Evolutionary conservation across 1,140 invertebrate genomes (phyloP), one percentile per base, ranked within the genome.

Genomic region (Melipona quadrifasciata): DNA sequence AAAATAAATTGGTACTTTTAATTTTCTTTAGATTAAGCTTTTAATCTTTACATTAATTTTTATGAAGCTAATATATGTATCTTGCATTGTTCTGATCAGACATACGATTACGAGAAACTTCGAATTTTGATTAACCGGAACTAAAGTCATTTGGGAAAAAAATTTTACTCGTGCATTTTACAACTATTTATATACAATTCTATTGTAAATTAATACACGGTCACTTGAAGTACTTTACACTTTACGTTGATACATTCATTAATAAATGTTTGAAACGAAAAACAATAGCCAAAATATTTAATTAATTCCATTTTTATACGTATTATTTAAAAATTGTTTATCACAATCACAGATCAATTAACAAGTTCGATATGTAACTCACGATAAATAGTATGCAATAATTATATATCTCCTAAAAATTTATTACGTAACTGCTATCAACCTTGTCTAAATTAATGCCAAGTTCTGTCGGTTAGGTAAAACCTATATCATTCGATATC

Each of bases 401-500:
- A 83, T 71, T 53, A 16, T 53, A 19, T 21, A 6, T 14, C 14
- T 47, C 47, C 10, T 80, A 73, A 61, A 87, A 81, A 57, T 76
- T 64, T 24, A 24, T 87, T 85, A 84, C 55, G 77, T 84, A 87
- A 88, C 53, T 53, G 17, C 55, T 47, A 80, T 78, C 67, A 73
- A 80, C 11, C 31, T 65, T 47, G 12, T 39, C 39, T 71, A 75
- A 83, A 76, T 86, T 64, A 87, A 77, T 53, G 17, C 27, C 0
- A 31, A 17, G 34, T 57, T 64, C 51, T 34, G 21, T n/a, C 47
- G 47, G 10, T 65, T 67, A 84, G 67, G 61, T 86, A 51, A 53
- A 80, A 21, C 58, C 31, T 68, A 19, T 58, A 31, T 53, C 53
- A n/a, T 19, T 58, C 53, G 24, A 53, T 19, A 74, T 80, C 17